A percentile compares a stretch with the other conserved stretches of the same genome.
These are phyloP conservation scores for Polypedilum pembai DNA, from an alignment of 1,140 invertebrate genomes.

Conservation along the genomic window DNA sequence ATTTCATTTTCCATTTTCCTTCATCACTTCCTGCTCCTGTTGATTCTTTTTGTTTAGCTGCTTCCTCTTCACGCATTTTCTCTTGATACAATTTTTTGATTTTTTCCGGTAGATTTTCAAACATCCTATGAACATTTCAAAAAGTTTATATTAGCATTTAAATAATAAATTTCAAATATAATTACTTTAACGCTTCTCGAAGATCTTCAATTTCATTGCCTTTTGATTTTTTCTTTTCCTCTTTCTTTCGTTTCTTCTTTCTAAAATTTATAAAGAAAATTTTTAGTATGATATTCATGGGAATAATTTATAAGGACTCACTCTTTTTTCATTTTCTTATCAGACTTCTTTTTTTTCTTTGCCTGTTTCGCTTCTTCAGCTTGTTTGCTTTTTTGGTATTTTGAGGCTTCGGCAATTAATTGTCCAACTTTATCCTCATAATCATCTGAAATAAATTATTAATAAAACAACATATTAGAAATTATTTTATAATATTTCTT, in stretches of 20 bases:
- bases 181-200: constrained; percentile 57
- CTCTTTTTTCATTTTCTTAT: constrained; percentile 51
- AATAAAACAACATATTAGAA: too few relatives aligned
- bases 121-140: constrained; percentile 33
- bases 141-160: constrained; percentile 29
- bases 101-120: constrained; percentile 31
- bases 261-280: constrained; percentile 39
- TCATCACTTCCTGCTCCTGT: constrained; percentile 29
- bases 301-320: constrained; percentile 36
- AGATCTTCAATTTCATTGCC: constrained; percentile 49
- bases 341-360: constrained; percentile 60
- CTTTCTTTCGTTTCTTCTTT: constrained; percentile 60
- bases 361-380: constrained; percentile 61
- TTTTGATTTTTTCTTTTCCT: constrained; percentile 55
- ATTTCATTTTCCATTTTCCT: constrained; percentile 25
- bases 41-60: constrained; percentile 17
- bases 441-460: constrained; percentile 47
- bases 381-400: constrained; percentile 68
- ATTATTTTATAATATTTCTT: too few relatives aligned
- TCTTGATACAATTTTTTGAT: constrained; percentile 14
- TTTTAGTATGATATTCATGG: too few relatives aligned
- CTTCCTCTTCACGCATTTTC: constrained; percentile 32
- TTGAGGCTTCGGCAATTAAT: constrained; percentile 69
- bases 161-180: constrained; percentile 36
- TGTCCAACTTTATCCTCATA: constrained; percentile 76